phyloP scores from a whole-genome alignment of 2,888 invertebrate genomes.

The Dinocampus coccinellae region DNA sequence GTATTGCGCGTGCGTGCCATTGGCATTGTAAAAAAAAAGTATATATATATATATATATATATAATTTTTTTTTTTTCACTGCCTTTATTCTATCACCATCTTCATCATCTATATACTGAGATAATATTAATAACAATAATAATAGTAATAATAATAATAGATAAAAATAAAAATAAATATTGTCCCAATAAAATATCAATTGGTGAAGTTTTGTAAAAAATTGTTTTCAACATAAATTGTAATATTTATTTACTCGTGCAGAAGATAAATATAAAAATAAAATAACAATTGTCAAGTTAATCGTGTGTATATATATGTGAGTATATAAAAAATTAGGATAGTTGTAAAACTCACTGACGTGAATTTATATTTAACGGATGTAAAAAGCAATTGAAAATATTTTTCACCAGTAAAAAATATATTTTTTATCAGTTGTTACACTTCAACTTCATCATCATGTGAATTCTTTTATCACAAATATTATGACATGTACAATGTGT shows the following conservation, averaged over 20 bases:
- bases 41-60: too few relatives aligned
- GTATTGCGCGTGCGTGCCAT: slow-evolving; percentile 30
- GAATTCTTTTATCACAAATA: not conserved
- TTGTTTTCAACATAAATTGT: too few relatives aligned
- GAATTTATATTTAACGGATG: not conserved
- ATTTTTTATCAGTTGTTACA: not conserved
- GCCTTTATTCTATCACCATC: too few relatives aligned
- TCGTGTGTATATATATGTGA: not conserved
- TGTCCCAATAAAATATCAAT: too few relatives aligned
- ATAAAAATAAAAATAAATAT: too few relatives aligned
- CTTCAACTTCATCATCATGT: not conserved
- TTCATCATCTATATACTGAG: not conserved
- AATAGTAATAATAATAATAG: slow-evolving; percentile 7
- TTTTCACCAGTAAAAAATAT: not conserved
- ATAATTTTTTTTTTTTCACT: too few relatives aligned
- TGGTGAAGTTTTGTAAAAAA: too few relatives aligned
- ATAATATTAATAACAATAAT: not conserved
- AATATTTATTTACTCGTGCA: too few relatives aligned
- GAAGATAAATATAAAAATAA: too few relatives aligned
- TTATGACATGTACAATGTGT: not conserved
- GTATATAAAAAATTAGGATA: not conserved
- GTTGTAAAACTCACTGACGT: not conserved
- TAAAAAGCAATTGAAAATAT: not conserved
- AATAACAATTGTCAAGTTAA: not conserved
- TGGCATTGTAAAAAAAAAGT: slow-evolving; percentile 34